Evolutionary conservation across 2,113 vertebrate genomes (phyloP).

Genomic region (Meleagris gallopavo): DNA sequence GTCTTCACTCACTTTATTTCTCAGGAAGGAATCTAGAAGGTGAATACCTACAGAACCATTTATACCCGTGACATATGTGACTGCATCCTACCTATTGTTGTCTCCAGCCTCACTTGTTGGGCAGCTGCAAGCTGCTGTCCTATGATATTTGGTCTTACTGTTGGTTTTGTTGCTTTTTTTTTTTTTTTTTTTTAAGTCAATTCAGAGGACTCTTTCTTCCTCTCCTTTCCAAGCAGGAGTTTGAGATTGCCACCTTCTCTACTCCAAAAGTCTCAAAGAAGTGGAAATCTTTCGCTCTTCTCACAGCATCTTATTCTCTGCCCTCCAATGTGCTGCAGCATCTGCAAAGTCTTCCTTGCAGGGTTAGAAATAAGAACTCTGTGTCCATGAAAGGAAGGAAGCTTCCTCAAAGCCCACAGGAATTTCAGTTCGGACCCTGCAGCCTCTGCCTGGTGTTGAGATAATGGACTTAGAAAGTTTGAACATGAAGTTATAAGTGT

Average conservation of each 20-base stretch:
- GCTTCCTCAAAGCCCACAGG: not conserved
- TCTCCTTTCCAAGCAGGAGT: not conserved
- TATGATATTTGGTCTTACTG: not conserved
- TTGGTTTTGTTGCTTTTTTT: not conserved
- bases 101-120: not conserved
- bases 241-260: not conserved
- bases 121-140: not conserved
- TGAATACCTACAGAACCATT: not conserved
- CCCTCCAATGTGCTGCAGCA: not conserved
- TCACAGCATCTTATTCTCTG: not conserved
- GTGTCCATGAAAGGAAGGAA: not conserved
- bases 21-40: not conserved
- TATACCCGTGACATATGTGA: not conserved
- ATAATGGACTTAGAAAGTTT: constrained; percentile 36
- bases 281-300: not conserved
- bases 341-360: not conserved
- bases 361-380: not conserved
- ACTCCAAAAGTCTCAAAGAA: not conserved
- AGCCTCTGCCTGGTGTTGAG: not conserved
- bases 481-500: not conserved
- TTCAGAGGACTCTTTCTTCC: not conserved
- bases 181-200: not conserved
- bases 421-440: not conserved
- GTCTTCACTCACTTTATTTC: not conserved
- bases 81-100: not conserved